phyloP scores from a whole-genome alignment of 1,140 invertebrate species.

The Xylocopa sonorina region DNA sequence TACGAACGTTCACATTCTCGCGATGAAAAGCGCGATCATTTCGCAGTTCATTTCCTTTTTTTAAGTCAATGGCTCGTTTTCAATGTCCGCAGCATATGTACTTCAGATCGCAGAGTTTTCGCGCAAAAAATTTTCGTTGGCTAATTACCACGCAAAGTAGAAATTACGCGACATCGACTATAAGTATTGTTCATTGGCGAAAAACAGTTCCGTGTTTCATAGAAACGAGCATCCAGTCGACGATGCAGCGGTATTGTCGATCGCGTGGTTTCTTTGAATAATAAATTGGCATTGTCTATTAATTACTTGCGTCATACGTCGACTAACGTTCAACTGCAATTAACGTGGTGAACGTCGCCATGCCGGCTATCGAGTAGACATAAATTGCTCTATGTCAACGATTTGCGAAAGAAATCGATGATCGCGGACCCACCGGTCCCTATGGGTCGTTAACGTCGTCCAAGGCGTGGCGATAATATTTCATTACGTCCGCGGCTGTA shows the following conservation, averaged over 20 bases:
- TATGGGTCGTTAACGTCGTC: slow-evolving; percentile 9
- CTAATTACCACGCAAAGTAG: too few relatives aligned
- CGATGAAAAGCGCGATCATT: too few relatives aligned
- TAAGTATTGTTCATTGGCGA: not conserved
- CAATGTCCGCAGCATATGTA: too few relatives aligned
- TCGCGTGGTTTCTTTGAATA: not conserved
- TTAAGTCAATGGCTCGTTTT: too few relatives aligned
- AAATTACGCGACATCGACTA: not conserved
- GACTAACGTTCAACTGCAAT: slow-evolving; percentile 7
- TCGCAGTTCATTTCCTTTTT: too few relatives aligned
- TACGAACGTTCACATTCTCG: not conserved
- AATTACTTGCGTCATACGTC: not conserved
- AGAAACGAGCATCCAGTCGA: not conserved
- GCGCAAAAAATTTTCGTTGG: too few relatives aligned
- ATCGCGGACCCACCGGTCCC: not conserved
- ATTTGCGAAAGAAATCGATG: slow-evolving; percentile 1
- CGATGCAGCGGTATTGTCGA: not conserved
- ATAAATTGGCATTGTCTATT: slow-evolving; percentile 16
- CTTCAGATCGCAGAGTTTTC: too few relatives aligned
- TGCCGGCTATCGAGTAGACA: not conserved
- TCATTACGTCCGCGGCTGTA: not conserved
- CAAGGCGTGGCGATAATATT: slow-evolving; percentile 12
- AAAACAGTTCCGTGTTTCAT: not conserved
- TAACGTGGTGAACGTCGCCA: not conserved
- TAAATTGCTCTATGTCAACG: not conserved